A percentile compares a stretch with the other conserved stretches of the same genome.
Evolutionary conservation across 2,113 vertebrate species (phyloP).

Genomic region (Balaenoptera acutorostrata): DNA sequence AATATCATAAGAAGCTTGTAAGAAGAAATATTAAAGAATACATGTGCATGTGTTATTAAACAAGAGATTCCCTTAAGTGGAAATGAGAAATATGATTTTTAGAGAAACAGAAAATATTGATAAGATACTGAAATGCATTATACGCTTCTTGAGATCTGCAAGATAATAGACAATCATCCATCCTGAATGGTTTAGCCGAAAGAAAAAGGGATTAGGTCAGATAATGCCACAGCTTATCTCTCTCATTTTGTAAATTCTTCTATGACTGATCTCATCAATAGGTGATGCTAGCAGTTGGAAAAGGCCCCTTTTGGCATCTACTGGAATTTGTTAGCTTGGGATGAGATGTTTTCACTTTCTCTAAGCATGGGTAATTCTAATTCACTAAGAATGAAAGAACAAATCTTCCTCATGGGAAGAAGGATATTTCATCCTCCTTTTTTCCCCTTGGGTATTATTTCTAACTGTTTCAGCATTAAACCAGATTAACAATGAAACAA

Average conservation of each 20-base stretch:
- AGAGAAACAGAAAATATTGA: background rate
- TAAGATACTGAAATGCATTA: background rate
- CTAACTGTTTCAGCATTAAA: background rate
- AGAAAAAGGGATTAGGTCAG: background rate
- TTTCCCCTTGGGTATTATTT: background rate
- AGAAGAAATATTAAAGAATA: background rate
- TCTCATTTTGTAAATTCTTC: background rate
- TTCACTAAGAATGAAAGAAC: background rate
- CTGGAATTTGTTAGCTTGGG: background rate
- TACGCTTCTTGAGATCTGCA: background rate
- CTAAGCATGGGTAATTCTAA: background rate
- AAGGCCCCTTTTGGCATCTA: background rate
- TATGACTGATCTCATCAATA: background rate
- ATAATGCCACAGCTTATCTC: background rate
- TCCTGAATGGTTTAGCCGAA: background rate
- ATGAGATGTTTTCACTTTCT: conserved; percentile 9
- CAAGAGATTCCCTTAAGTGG: background rate
- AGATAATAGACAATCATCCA: background rate
- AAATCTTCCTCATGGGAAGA: background rate
- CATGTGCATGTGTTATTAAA: background rate
- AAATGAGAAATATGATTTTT: background rate
- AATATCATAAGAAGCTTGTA: background rate
- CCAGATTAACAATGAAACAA: background rate
- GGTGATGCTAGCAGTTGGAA: background rate
- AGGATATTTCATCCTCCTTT: background rate